Evolutionary conservation across 2,888 invertebrate species (phyloP).

Genomic region (Lamellibrachia columna): DNA sequence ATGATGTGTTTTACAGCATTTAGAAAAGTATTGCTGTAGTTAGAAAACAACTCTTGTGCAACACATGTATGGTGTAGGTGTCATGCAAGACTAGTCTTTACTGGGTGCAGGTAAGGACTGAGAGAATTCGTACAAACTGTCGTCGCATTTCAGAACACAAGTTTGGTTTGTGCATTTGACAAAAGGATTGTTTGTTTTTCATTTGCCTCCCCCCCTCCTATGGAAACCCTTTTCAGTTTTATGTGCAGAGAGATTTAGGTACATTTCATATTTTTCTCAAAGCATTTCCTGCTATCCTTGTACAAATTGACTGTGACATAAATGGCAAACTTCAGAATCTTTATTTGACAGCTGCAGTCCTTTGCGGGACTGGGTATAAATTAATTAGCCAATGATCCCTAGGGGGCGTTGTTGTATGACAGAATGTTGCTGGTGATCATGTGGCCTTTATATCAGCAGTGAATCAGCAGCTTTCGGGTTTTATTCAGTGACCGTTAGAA

Average conservation of each 20-base stretch:
- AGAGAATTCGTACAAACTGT: background rate
- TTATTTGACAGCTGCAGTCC: background rate
- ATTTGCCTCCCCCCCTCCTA: background rate
- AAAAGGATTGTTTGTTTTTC: background rate
- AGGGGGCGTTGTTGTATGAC: background rate
- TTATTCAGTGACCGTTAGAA: background rate
- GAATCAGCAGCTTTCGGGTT: background rate
- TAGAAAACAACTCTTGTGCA: background rate
- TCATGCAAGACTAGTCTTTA: background rate
- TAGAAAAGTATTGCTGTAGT: background rate
- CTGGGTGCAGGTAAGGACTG: background rate
- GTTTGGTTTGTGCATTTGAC: background rate
- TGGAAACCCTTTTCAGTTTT: background rate
- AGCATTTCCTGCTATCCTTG: background rate
- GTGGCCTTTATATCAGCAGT: background rate
- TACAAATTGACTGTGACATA: background rate
- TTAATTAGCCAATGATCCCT: background rate
- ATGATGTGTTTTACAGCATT: background rate
- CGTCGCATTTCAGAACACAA: background rate
- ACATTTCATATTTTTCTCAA: background rate
- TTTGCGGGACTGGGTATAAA: background rate
- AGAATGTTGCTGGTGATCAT: background rate
- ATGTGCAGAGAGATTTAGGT: background rate
- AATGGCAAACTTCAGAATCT: background rate
- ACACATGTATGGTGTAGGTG: background rate